Percentiles rank a stretch among this genome's conserved stretches.
These are phyloP conservation scores for Rhagologus leucostigma DNA, from an alignment of 2,113 vertebrate species.

Conservation along the genomic window DNA sequence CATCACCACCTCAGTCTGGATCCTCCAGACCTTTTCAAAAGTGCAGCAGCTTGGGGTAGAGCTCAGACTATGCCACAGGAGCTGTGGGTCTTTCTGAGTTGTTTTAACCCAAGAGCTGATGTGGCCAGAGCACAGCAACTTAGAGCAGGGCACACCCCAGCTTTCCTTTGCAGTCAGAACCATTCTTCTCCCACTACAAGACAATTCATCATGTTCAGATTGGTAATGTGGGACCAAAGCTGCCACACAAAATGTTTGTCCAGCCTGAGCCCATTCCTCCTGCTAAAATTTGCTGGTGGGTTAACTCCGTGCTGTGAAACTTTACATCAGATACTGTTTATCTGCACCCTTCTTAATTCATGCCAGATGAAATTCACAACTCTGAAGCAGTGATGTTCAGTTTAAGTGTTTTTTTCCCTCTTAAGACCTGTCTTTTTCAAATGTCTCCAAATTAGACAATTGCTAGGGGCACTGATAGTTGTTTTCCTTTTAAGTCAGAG, in stretches of 20 bases:
- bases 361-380: not conserved
- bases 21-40: not conserved
- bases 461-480: slow-evolving; percentile 8
- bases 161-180: not conserved
- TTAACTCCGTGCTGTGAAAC: not conserved
- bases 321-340: not conserved
- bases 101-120: not conserved
- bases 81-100: not conserved
- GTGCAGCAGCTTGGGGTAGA: not conserved
- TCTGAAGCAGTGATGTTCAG: not conserved
- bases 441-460: slow-evolving; percentile 38
- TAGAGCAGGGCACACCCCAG: not conserved
- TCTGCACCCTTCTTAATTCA: not conserved
- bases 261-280: not conserved
- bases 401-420: not conserved
- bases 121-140: not conserved
- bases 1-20: not conserved
- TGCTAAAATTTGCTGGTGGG: not conserved
- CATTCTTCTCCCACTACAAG: not conserved
- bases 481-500: slow-evolving; percentile 58
- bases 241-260: not conserved
- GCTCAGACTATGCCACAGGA: not conserved
- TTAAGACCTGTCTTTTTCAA: slow-evolving; percentile 24
- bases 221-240: not conserved
- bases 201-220: not conserved